Conservation (phyloP, 2,888 invertebrate genomes). For the Arctia plantaginis region DNA sequence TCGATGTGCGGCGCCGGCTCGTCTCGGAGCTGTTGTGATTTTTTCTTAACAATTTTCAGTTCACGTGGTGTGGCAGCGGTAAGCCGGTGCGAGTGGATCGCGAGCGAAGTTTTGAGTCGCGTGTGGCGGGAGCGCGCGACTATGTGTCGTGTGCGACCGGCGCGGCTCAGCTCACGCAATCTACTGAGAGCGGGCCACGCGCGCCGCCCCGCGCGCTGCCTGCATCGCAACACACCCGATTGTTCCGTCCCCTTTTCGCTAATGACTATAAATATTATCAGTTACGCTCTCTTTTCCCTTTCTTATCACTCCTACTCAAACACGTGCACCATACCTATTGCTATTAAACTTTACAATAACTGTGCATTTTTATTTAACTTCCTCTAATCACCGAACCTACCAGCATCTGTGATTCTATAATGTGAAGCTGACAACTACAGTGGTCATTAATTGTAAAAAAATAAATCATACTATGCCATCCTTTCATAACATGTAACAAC, state of each 20-base stretch:
- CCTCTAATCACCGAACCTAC: constrained; percentile 2
- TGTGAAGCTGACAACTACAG: constrained; percentile 21
- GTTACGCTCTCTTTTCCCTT: constrained; percentile 81
- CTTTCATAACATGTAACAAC: constrained; percentile 28
- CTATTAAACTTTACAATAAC: constrained; percentile 28
- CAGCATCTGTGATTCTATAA: constrained; percentile 1
- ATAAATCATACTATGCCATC: constrained; percentile 38
- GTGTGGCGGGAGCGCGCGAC: constrained; percentile 75
- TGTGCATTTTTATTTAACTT: constrained; percentile 21
- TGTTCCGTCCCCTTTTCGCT: constrained; percentile 87
- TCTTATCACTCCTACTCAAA: constrained; percentile 78
- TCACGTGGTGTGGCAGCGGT: constrained; percentile 66
- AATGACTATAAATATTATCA: constrained; percentile 86
- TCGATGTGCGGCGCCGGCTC: constrained; percentile 70
- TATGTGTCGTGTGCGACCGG: constrained; percentile 79
- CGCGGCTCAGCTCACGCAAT: constrained; percentile 89
- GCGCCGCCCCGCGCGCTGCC: constrained; percentile 87
- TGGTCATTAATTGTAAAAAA: constrained; percentile 27
- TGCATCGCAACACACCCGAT: constrained; percentile 76
- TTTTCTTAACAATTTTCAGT: constrained; percentile 54
- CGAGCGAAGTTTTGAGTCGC: constrained; percentile 82
- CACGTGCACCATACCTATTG: constrained; percentile 68
- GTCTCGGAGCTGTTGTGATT: constrained; percentile 65
- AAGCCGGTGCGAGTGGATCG: constrained; percentile 58
- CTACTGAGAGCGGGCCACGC: constrained; percentile 87